Evolutionary conservation across 2,888 invertebrate species (phyloP).

Genomic region (Drosophila stalkeri): DNA sequence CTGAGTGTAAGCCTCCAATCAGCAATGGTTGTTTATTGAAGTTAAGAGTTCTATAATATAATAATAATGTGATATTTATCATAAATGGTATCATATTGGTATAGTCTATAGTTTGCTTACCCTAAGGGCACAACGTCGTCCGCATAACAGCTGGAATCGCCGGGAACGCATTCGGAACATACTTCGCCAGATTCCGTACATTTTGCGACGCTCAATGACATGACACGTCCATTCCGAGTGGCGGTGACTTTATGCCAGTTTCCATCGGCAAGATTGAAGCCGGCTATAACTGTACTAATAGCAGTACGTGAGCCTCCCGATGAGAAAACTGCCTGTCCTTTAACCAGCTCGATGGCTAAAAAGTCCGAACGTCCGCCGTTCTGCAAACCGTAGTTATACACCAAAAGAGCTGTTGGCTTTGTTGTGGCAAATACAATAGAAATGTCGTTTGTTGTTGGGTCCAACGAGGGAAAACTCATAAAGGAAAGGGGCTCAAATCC

Average conservation of each 20-base stretch:
- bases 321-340: conserved; percentile 94
- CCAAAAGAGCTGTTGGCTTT: conserved; percentile 93
- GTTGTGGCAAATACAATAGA: conserved; percentile 96
- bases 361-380: conserved; percentile 96
- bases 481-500: conserved; percentile 96
- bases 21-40: conserved; percentile 95
- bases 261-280: conserved; percentile 91
- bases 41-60: conserved; percentile 91
- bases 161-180: conserved; percentile 94
- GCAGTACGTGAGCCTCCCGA: conserved; percentile 96
- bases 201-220: conserved; percentile 92
- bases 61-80: background rate
- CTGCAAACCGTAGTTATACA: conserved; percentile 96
- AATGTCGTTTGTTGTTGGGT: conserved; percentile 95
- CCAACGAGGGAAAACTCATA: conserved; percentile 94
- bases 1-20: conserved; percentile 93
- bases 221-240: conserved; percentile 94
- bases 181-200: conserved; percentile 94
- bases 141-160: conserved; percentile 92
- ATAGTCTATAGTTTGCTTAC: conserved; percentile 86
- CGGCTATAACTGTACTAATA: conserved; percentile 92
- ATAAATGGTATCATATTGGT: too few species aligned
- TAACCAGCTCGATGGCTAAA: conserved; percentile 94
- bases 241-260: conserved; percentile 97
- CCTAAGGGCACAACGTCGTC: conserved; percentile 95